Conservation (phyloP, 1,140 invertebrate genomes). For the Drosophila athabasca region DNA sequence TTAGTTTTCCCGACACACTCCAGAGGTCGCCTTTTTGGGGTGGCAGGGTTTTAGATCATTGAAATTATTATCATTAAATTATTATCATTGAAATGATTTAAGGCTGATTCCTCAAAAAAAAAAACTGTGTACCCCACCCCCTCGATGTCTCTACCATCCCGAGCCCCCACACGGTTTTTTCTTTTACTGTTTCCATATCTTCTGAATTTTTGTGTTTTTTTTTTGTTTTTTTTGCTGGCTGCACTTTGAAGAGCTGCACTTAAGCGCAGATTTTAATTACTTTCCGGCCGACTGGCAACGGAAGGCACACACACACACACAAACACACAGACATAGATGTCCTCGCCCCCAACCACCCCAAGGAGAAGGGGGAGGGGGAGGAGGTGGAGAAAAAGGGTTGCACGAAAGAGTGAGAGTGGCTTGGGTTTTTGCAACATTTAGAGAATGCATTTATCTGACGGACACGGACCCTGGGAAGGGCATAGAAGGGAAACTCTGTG, state of each 20-base stretch:
- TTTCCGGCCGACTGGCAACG: constrained; percentile 78
- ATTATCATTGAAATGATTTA: neutral
- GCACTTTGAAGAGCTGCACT: constrained; percentile 71
- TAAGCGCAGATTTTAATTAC: constrained; percentile 81
- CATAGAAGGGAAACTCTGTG: neutral
- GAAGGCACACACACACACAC: constrained; percentile 51
- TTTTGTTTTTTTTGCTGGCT: constrained; percentile 21
- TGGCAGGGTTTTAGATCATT: neutral
- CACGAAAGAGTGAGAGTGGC: neutral
- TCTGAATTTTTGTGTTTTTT: constrained; percentile 24
- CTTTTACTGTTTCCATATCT: constrained; percentile 5
- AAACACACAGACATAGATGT: constrained; percentile 33
- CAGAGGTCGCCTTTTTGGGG: neutral
- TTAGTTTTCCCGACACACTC: neutral
- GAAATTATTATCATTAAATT: too few relatives aligned
- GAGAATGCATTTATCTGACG: constrained; percentile 77
- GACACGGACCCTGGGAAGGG: constrained; percentile 34
- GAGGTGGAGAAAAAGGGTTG: too few relatives aligned
- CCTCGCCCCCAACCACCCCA: neutral
- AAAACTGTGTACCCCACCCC: neutral
- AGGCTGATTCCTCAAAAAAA: neutral
- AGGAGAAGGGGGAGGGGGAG: too few relatives aligned
- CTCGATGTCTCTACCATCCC: too few relatives aligned
- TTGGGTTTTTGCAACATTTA: constrained; percentile 63
- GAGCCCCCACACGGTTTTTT: neutral